These are phyloP conservation scores for Zaprionus obscuricornis DNA, from an alignment of 2,888 invertebrate genomes.

Conservation along the genomic window DNA sequence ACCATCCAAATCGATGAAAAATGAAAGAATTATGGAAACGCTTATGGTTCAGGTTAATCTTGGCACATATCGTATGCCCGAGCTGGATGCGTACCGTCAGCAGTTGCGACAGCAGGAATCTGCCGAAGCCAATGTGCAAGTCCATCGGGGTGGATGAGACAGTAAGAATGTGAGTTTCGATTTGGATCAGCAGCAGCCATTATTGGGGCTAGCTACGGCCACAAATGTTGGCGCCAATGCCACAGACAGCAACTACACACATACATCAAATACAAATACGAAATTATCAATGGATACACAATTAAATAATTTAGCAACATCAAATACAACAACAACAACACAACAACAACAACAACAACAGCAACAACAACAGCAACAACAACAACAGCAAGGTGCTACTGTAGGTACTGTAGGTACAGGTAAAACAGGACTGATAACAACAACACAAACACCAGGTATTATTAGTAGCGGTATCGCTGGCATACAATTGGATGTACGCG, in stretches of 20 bases:
- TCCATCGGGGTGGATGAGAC: constrained; percentile 83
- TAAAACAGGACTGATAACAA: constrained; percentile 13
- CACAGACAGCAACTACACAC: too few relatives aligned
- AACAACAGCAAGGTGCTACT: not conserved
- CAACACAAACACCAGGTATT: constrained; percentile 17
- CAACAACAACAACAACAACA: constrained; percentile 12
- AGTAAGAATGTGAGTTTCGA: constrained; percentile 83
- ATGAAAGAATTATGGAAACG: constrained; percentile 95
- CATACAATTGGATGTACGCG: constrained; percentile 57
- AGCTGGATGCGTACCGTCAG: constrained; percentile 94
- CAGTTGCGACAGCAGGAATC: constrained; percentile 95
- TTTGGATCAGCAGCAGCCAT: constrained; percentile 76
- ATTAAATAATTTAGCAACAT: not conserved
- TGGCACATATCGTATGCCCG: constrained; percentile 96
- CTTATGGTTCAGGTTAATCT: constrained; percentile 96
- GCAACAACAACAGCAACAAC: constrained; percentile 6
- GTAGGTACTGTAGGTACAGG: too few relatives aligned
- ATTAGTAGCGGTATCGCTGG: constrained; percentile 8
- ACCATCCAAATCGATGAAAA: constrained; percentile 96
- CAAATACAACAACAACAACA: not conserved
- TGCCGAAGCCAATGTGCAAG: constrained; percentile 87
- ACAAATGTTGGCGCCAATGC: too few relatives aligned
- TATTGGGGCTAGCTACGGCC: too few relatives aligned
- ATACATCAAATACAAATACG: too few relatives aligned
- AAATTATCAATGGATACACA: too few relatives aligned